A percentile compares a stretch with the other conserved stretches of the same genome.
These are phyloP conservation scores for Sinotaia quadrata DNA, from an alignment of 2,888 invertebrate genomes.

Conservation along the genomic window DNA sequence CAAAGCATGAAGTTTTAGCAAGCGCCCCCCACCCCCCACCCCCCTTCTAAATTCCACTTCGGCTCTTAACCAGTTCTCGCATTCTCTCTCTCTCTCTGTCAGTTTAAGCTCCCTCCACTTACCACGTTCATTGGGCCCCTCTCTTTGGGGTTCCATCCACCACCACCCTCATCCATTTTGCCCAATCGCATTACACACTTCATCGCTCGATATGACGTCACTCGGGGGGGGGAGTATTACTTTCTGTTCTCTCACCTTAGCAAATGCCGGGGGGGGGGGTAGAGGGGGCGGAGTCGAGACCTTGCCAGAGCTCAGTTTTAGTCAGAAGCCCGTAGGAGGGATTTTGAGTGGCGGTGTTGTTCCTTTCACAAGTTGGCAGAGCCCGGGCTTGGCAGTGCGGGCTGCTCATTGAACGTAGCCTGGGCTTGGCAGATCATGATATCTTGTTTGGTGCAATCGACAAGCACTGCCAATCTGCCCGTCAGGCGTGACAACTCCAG, in stretches of 20 bases:
- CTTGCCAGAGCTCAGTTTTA: background rate
- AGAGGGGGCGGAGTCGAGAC: background rate
- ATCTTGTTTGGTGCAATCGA: constrained; percentile 20
- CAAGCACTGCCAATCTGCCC: constrained; percentile 10
- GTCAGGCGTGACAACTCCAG: constrained; percentile 3
- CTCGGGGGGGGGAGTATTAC: too few species aligned
- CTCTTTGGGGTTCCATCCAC: too few species aligned
- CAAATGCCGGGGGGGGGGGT: constrained; percentile 9
- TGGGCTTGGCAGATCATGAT: constrained; percentile 13
- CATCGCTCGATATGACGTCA: constrained; percentile 21
- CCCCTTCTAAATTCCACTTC: background rate
- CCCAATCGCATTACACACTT: constrained; percentile 27
- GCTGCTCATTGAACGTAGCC: background rate
- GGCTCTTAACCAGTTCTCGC: background rate
- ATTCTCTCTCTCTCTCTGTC: background rate
- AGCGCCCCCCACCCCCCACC: background rate
- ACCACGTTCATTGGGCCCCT: too few species aligned
- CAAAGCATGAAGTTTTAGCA: background rate
- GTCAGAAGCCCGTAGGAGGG: background rate
- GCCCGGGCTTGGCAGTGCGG: background rate
- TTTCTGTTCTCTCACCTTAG: constrained; percentile 2
- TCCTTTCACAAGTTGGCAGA: background rate
- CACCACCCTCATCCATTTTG: too few species aligned
- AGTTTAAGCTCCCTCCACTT: too few species aligned
- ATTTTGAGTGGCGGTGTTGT: constrained; percentile 17